Conservation (phyloP, 2,888 invertebrate species). For the Aethes cnicana region DNA sequence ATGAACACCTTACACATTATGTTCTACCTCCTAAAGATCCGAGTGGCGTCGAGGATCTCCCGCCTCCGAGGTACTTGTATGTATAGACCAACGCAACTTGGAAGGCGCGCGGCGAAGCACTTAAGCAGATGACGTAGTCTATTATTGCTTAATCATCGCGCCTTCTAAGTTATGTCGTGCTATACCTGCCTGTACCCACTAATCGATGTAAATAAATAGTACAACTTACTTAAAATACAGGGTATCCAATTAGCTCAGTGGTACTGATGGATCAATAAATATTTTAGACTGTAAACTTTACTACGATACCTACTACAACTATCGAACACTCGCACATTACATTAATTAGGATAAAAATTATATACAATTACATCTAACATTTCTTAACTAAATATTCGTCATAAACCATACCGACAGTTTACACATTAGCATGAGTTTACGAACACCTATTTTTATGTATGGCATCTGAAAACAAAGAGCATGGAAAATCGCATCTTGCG, state of each 20-base stretch:
- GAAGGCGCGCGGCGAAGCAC: no score
- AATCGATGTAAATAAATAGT: slow-evolving; percentile 20
- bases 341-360: slow-evolving; percentile 77
- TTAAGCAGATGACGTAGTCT: no score
- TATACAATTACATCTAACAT: slow-evolving; percentile 77
- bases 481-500: slow-evolving; percentile 2
- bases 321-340: slow-evolving; percentile 81
- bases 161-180: no score
- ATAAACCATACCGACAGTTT: slow-evolving; percentile 29
- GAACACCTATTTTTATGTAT: slow-evolving; percentile 53
- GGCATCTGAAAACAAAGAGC: slow-evolving; percentile 52
- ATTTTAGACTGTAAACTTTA: slow-evolving; percentile 49
- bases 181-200: slow-evolving; percentile 10
- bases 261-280: slow-evolving; percentile 48
- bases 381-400: slow-evolving; percentile 64
- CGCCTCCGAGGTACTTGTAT: not conserved
- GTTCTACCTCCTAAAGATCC: slow-evolving; percentile 22
- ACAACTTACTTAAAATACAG: slow-evolving; percentile 24
- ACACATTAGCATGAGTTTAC: slow-evolving; percentile 46
- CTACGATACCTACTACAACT: slow-evolving; percentile 78
- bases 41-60: not conserved
- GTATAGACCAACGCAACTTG: no score
- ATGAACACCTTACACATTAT: slow-evolving; percentile 66
- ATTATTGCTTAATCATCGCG: no score
- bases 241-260: slow-evolving; percentile 27